Evolutionary conservation across 2,113 vertebrate species (phyloP).

Genomic region (Phoenicopterus ruber): DNA sequence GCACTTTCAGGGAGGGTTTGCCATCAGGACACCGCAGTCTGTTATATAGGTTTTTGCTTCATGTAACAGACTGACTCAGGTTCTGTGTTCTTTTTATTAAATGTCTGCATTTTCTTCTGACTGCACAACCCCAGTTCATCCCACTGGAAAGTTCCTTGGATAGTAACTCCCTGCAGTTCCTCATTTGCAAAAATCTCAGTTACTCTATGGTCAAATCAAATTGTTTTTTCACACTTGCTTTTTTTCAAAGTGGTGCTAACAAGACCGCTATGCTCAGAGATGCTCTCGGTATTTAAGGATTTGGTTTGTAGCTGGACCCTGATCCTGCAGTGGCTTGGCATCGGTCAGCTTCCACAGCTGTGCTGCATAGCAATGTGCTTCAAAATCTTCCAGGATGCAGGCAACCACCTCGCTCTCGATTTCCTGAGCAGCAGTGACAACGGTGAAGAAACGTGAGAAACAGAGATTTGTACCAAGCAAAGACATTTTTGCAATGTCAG

Average conservation of each 20-base stretch:
- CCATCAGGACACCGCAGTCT: neutral
- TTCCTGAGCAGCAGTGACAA: neutral
- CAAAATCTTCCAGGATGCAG: neutral
- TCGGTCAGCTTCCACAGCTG: neutral
- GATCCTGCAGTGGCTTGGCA: neutral
- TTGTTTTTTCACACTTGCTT: neutral
- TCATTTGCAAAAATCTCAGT: neutral
- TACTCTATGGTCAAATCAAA: neutral
- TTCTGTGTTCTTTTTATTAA: neutral
- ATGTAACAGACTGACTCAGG: neutral
- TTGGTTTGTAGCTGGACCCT: neutral
- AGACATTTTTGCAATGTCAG: slow-evolving; percentile 9
- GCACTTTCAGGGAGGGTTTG: neutral
- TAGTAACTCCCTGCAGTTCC: neutral
- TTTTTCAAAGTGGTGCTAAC: neutral
- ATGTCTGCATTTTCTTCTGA: neutral
- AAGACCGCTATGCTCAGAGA: neutral
- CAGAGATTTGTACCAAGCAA: neutral
- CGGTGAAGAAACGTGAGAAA: neutral
- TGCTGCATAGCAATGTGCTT: neutral
- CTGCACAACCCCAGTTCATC: neutral
- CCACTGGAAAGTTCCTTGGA: neutral
- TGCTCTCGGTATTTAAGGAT: neutral
- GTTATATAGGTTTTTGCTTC: neutral
- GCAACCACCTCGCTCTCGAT: neutral